Conservation (phyloP, 2,888 invertebrate genomes). For the Meganola albula region DNA sequence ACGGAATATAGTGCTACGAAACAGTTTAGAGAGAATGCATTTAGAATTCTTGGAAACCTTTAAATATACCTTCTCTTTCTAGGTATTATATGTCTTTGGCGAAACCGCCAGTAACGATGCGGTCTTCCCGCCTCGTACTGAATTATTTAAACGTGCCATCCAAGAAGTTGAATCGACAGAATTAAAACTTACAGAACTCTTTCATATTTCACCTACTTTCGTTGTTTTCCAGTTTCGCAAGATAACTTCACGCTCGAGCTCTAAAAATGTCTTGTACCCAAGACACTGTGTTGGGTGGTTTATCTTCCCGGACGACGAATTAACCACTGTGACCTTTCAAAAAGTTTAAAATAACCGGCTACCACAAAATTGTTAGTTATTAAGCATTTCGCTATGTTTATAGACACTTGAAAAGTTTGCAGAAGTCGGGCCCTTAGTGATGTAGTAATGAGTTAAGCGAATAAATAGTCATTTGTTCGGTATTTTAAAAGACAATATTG, state of each 20-base stretch:
- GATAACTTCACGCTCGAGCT: neutral
- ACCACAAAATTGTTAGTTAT: constrained; percentile 19
- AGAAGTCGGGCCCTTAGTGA: constrained; percentile 14
- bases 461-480: neutral
- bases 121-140: constrained; percentile 46
- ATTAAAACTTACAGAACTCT: constrained; percentile 66
- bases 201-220: constrained; percentile 61
- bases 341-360: constrained; percentile 6
- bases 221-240: constrained; percentile 20
- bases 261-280: neutral
- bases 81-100: constrained; percentile 17
- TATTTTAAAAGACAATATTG: too few species aligned
- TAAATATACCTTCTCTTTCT: constrained; percentile 26
- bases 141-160: constrained; percentile 70
- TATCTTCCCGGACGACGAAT: neutral
- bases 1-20: too few species aligned
- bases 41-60: too few species aligned
- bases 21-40: too few species aligned
- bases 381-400: constrained; percentile 19
- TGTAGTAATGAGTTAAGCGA: constrained; percentile 7
- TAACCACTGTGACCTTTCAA: constrained; percentile 14
- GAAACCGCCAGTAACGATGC: constrained; percentile 47
- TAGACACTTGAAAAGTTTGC: constrained; percentile 19
- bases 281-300: neutral
- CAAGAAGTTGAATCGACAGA: constrained; percentile 66